A percentile compares a stretch with the other conserved stretches of the same genome.
Conservation (phyloP, 2,888 invertebrate species). For the Podabrus alpinus region DNA sequence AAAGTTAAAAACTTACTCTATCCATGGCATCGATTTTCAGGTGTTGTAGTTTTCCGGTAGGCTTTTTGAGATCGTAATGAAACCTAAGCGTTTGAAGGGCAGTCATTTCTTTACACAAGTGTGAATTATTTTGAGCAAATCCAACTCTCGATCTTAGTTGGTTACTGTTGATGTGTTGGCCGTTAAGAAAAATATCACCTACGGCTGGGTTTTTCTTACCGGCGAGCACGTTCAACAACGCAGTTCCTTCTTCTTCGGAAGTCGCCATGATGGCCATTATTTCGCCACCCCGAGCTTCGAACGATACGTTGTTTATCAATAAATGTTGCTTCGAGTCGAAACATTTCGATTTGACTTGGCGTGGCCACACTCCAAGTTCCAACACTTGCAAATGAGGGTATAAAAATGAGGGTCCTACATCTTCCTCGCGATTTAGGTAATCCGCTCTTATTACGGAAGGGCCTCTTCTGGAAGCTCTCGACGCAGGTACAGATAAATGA, state of each 20-base stretch:
- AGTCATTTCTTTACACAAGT: conserved; percentile 84
- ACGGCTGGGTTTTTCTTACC: conserved; percentile 65
- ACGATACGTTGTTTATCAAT: conserved; percentile 69
- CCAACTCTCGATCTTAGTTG: conserved; percentile 74
- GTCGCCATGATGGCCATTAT: conserved; percentile 90
- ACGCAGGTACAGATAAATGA: conserved; percentile 63
- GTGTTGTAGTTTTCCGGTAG: conserved; percentile 63
- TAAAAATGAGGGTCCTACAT: conserved; percentile 56
- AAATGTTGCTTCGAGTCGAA: conserved; percentile 47
- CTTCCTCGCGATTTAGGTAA: conserved; percentile 62
- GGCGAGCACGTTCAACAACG: conserved; percentile 83
- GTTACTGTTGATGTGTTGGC: conserved; percentile 75
- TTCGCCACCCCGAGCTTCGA: conserved; percentile 91
- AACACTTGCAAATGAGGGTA: conserved; percentile 67
- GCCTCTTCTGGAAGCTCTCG: conserved; percentile 58
- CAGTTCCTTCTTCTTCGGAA: conserved; percentile 82
- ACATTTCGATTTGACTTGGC: conserved; percentile 24
- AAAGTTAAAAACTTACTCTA: conserved; percentile 60
- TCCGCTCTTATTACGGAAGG: conserved; percentile 63
- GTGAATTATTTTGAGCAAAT: conserved; percentile 74
- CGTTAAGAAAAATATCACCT: conserved; percentile 86
- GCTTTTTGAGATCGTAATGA: conserved; percentile 75
- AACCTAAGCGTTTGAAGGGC: conserved; percentile 88
- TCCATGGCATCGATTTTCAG: conserved; percentile 76
- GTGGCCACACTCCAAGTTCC: conserved; percentile 36